Conservation (phyloP, 2,888 invertebrate genomes). For the Dryocosmus kuriphilus region DNA sequence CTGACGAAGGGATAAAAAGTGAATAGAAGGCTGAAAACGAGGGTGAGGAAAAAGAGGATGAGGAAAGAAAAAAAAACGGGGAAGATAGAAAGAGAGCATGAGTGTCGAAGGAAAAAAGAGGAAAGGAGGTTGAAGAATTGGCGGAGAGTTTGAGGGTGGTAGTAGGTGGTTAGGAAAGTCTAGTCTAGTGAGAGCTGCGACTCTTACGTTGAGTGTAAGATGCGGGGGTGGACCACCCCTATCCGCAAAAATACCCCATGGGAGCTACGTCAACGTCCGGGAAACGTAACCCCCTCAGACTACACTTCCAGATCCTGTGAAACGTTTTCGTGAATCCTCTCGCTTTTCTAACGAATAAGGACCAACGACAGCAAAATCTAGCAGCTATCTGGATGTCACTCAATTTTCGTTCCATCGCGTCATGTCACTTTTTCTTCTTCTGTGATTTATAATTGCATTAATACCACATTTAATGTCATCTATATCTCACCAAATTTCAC, state of each 20-base stretch:
- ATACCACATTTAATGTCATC: slow-evolving; percentile 51
- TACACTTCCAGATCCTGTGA: slow-evolving; percentile 52
- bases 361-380: slow-evolving; percentile 55
- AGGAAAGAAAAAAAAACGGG: slow-evolving; percentile 34
- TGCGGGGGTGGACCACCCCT: slow-evolving; percentile 63
- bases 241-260: slow-evolving; percentile 74
- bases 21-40: slow-evolving; percentile 44
- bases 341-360: slow-evolving; percentile 49
- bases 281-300: slow-evolving; percentile 53
- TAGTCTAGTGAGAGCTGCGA: slow-evolving; percentile 45
- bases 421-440: slow-evolving; percentile 44
- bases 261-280: slow-evolving; percentile 75
- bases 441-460: slow-evolving; percentile 71
- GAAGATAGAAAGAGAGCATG: slow-evolving; percentile 29
- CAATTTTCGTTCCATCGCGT: slow-evolving; percentile 54
- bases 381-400: slow-evolving; percentile 65
- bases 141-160: background rate
- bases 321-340: slow-evolving; percentile 62
- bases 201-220: slow-evolving; percentile 62
- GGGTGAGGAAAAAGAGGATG: slow-evolving; percentile 42
- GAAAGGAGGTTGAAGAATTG: slow-evolving; percentile 10
- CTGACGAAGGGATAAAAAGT: slow-evolving; percentile 57
- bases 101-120: slow-evolving; percentile 1
- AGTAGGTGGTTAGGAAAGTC: slow-evolving; percentile 31
- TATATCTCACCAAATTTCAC: no score